Base-by-base conservation (phyloP, 2,888 invertebrate species). In the Apotomis turbidana region DNA sequence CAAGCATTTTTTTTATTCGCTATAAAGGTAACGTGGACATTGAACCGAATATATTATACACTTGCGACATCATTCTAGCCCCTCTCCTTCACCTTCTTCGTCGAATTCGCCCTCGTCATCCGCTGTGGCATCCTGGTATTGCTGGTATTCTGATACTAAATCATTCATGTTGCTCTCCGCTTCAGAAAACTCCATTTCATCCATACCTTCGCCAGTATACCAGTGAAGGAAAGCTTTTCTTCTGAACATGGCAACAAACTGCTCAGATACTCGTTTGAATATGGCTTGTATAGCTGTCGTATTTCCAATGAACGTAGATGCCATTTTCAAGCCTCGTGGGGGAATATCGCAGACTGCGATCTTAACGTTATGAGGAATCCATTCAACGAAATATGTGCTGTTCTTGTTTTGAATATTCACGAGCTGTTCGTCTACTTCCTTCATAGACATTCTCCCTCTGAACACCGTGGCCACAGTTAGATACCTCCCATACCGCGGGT, bases 181-280 rank as follows among this genome's bases (percentile, higher is more conserved):
- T 89, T 98, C 98, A 1, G 97, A 97, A 93, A 97, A 97, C 90
- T 97, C 97, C 96, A 97, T 96, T 85, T 97, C 97, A 83, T 97
- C 97, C 97, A 97, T 97, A 78, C 97, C 97, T 86, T 98, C 97
- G 70, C 97, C 97, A 52, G 97, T 97, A 91, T 97, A 99, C 98
- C 98, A 99, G 94, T 98, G 98, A 81, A 98, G 95, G 95, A 98
- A 98, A 83, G 98, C 98, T 94, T 98, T 98, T 83, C 98, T 95
- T 82, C 98, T 95, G 95, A 98, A 98, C 98, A 99, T 98, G 80
- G 97, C 97, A 70, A 96, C 96, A 85, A 97, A 97, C 88, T 97
- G 97, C 84, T 97, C 97, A 27, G 96, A 95, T 79, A 97, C 95
- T 87, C 97, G 95, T 89, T 97, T 97, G 93, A 98, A 98, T 79